Conservation (phyloP, 2,888 invertebrate species). For the Drosophila formosana region DNA sequence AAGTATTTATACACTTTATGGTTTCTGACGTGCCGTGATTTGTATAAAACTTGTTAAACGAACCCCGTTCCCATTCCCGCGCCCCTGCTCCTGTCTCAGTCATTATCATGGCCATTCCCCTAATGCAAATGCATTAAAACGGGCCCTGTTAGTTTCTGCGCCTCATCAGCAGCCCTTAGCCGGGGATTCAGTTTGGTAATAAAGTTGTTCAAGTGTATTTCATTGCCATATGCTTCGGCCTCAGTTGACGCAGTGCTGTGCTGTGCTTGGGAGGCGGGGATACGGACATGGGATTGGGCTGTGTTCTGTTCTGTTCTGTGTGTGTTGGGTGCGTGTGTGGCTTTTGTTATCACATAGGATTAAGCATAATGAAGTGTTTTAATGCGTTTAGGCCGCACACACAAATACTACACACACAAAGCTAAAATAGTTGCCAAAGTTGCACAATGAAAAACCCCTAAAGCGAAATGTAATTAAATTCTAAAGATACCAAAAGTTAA, state of each 20-base stretch:
- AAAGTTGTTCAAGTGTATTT: constrained; percentile 79
- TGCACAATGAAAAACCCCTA: constrained; percentile 49
- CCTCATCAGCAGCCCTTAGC: constrained; percentile 36
- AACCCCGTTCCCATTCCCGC: constrained; percentile 31
- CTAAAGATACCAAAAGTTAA: constrained; percentile 23
- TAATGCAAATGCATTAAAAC: constrained; percentile 78
- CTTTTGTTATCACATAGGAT: constrained; percentile 81
- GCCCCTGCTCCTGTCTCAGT: not conserved
- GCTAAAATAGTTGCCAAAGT: constrained; percentile 46
- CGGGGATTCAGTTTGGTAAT: constrained; percentile 57
- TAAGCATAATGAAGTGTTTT: constrained; percentile 80
- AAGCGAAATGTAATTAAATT: constrained; percentile 68
- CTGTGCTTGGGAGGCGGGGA: not conserved
- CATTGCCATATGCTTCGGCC: constrained; percentile 67
- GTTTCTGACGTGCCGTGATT: constrained; percentile 82
- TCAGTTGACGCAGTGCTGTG: not conserved
- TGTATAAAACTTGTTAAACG: constrained; percentile 66
- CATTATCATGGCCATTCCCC: constrained; percentile 9
- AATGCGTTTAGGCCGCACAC: constrained; percentile 74
- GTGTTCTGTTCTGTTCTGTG: constrained; percentile 1
- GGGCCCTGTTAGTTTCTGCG: constrained; percentile 60
- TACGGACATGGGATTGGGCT: constrained; percentile 1
- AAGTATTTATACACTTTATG: constrained; percentile 80
- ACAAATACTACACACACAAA: constrained; percentile 18
- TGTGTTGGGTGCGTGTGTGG: constrained; percentile 59